phyloP scores from a whole-genome alignment of 2,797 vertebrate species.

The Falco columbarius region DNA sequence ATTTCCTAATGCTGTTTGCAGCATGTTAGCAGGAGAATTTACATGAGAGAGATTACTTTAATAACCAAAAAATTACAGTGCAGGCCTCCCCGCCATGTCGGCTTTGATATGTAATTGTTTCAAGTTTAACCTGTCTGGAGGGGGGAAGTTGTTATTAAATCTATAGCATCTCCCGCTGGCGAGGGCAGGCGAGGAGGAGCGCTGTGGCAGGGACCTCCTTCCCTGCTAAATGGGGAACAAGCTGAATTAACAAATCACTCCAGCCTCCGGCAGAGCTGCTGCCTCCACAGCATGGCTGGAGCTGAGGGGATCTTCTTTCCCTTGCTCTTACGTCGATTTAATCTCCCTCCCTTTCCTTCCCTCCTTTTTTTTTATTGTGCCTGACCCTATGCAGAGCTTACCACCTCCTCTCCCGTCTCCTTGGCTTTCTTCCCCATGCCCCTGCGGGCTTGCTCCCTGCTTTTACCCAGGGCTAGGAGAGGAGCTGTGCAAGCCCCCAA shows the following conservation, averaged over 20 bases:
- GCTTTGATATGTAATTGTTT: slow-evolving; percentile 92
- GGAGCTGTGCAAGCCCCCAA: background rate
- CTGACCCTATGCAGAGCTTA: background rate
- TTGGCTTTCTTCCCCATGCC: background rate
- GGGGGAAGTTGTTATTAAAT: slow-evolving; percentile 80
- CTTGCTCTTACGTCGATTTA: background rate
- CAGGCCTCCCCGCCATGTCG: slow-evolving; percentile 86
- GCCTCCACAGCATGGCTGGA: background rate
- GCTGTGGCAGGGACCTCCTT: slow-evolving; percentile 67
- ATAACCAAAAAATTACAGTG: slow-evolving; percentile 92
- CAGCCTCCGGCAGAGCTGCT: slow-evolving; percentile 33
- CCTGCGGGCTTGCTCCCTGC: background rate
- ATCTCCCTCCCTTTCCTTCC: background rate
- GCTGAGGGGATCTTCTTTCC: slow-evolving; percentile 1
- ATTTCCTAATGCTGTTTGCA: slow-evolving; percentile 88
- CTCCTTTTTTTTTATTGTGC: background rate
- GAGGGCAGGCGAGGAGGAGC: slow-evolving; percentile 76
- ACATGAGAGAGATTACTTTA: slow-evolving; percentile 93
- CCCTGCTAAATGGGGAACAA: slow-evolving; percentile 68
- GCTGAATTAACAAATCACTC: slow-evolving; percentile 73
- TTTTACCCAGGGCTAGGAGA: background rate
- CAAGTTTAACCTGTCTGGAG: slow-evolving; percentile 90
- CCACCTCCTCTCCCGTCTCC: background rate
- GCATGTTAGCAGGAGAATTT: slow-evolving; percentile 81
- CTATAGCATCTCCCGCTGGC: slow-evolving; percentile 62